Conservation (phyloP, 1,140 invertebrate genomes). For the Ptiloglossa arizonensis region DNA sequence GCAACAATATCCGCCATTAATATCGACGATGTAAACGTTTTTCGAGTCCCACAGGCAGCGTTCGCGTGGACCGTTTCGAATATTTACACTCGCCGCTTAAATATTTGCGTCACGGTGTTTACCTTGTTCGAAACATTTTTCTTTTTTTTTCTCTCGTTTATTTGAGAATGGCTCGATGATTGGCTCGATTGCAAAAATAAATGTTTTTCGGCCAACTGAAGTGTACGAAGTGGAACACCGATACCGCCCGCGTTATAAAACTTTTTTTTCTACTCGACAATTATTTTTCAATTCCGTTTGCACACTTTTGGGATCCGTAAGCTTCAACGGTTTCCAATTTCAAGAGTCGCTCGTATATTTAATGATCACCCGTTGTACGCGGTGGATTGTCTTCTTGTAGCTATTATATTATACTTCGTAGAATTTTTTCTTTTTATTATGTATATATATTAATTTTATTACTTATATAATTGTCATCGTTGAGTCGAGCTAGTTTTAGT, state of each 20-base stretch:
- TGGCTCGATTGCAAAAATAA: not conserved
- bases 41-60: not conserved
- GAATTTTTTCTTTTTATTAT: too few species aligned
- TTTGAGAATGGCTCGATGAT: not conserved
- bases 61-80: not conserved
- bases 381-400: too few species aligned
- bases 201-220: not conserved
- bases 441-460: too few species aligned
- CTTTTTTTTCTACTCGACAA: not conserved
- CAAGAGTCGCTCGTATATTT: too few species aligned
- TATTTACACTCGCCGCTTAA: not conserved
- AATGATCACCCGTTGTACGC: too few species aligned
- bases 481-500: too few species aligned
- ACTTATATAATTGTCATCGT: too few species aligned
- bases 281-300: not conserved
- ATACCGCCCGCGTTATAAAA: too few species aligned
- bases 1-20: slow-evolving; percentile 44
- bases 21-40: slow-evolving; percentile 21
- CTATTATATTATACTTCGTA: too few species aligned
- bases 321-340: too few species aligned
- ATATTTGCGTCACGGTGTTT: slow-evolving; percentile 9
- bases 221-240: not conserved
- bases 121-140: not conserved
- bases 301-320: too few species aligned
- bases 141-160: not conserved